Conservation (phyloP, 2,113 vertebrate genomes). For the Bujurquina vittata region DNA sequence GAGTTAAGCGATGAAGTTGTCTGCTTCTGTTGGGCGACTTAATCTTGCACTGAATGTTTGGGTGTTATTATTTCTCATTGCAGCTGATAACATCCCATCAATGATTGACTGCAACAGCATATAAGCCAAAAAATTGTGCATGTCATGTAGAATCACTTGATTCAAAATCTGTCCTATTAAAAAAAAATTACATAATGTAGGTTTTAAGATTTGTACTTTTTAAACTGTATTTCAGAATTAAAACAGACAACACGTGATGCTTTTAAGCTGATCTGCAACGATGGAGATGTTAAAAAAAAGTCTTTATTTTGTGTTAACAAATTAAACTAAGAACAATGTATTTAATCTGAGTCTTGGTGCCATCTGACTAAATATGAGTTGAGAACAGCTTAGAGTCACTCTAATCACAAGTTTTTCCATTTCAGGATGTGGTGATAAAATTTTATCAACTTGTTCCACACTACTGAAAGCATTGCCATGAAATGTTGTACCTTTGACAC, state of each 20-base stretch:
- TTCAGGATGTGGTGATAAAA: neutral
- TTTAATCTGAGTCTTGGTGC: neutral
- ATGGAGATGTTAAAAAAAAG: too few species aligned
- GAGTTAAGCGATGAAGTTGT: neutral
- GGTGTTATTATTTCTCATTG: constrained; percentile 32
- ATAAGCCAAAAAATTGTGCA: neutral
- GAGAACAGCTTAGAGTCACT: neutral
- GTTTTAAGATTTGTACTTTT: neutral
- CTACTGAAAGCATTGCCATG: neutral
- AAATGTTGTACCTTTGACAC: neutral
- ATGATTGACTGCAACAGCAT: constrained; percentile 1
- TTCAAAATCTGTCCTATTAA: neutral
- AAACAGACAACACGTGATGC: too few species aligned
- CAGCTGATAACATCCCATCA: neutral
- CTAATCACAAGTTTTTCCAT: neutral
- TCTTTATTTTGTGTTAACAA: neutral
- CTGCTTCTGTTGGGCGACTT: constrained; percentile 21
- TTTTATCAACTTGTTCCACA: neutral
- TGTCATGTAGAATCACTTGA: neutral
- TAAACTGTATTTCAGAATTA: neutral
- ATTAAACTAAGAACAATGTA: neutral
- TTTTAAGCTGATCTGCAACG: too few species aligned
- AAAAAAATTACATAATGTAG: neutral
- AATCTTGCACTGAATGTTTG: neutral
- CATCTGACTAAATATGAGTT: neutral